Evolutionary conservation across 2,888 invertebrate genomes (phyloP).

Genomic region (Xylota segnis): DNA sequence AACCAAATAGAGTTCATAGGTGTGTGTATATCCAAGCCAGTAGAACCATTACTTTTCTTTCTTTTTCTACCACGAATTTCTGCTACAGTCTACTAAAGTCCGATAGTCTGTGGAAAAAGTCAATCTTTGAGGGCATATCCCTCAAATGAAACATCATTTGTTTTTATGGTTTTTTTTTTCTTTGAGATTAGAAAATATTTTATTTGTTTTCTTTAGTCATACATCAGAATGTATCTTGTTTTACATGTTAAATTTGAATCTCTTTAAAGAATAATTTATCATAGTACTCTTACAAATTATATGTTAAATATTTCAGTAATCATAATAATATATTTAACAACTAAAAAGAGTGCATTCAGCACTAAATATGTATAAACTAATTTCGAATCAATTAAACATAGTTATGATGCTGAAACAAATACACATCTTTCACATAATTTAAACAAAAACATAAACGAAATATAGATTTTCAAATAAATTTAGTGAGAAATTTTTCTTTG

Average conservation of each 20-base stretch:
- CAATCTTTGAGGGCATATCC: background rate
- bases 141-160: constrained; percentile 12
- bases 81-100: no score
- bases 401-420: constrained; percentile 7
- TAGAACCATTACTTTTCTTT: no score
- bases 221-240: constrained; percentile 32
- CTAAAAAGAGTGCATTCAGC: constrained; percentile 32
- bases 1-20: no score
- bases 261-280: constrained; percentile 46
- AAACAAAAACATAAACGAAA: background rate
- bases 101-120: no score
- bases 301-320: constrained; percentile 33
- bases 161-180: constrained; percentile 9
- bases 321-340: constrained; percentile 38
- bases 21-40: no score
- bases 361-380: constrained; percentile 44
- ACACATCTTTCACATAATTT: background rate
- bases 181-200: constrained; percentile 39
- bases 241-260: constrained; percentile 45
- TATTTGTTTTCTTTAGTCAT: constrained; percentile 44
- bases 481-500: constrained; percentile 35
- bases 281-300: constrained; percentile 44
- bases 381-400: constrained; percentile 31
- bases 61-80: no score
- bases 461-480: constrained; percentile 5